Conservation (phyloP, 2,888 invertebrate genomes). For the Heliconius sara region DNA sequence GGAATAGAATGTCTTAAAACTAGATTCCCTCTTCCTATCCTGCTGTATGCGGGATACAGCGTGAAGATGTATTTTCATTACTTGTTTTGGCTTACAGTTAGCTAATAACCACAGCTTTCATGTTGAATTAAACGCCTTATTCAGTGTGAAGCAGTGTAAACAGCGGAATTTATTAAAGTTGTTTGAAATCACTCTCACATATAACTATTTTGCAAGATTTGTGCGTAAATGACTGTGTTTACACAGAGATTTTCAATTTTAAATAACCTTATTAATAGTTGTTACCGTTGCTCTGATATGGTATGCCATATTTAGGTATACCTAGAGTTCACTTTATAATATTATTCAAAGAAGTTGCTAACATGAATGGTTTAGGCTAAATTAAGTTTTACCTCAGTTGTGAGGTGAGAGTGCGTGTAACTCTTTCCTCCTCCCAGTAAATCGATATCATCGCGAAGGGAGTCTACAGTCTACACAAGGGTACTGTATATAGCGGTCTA, state of each 20-base stretch:
- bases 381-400: not conserved
- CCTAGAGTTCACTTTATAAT: not conserved
- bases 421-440: constrained; percentile 33
- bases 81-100: too few species aligned
- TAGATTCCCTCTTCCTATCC: too few species aligned
- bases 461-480: constrained; percentile 34
- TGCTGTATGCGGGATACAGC: too few species aligned
- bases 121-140: too few species aligned
- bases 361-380: not conserved
- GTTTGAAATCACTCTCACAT: not conserved
- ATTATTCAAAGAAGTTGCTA: not conserved
- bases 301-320: too few species aligned
- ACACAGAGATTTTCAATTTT: too few species aligned
- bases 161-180: not conserved
- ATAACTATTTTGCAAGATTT: not conserved
- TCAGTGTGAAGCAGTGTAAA: too few species aligned
- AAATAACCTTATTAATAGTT: not conserved
- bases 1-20: too few species aligned
- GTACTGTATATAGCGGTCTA: constrained; percentile 42
- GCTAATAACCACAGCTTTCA: too few species aligned
- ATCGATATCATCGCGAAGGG: constrained; percentile 36
- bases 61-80: too few species aligned
- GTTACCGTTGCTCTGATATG: not conserved
- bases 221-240: too few species aligned
- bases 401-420: constrained; percentile 19